phyloP scores from a whole-genome alignment of 2,113 vertebrate species.

The Oreamnos americanus region DNA sequence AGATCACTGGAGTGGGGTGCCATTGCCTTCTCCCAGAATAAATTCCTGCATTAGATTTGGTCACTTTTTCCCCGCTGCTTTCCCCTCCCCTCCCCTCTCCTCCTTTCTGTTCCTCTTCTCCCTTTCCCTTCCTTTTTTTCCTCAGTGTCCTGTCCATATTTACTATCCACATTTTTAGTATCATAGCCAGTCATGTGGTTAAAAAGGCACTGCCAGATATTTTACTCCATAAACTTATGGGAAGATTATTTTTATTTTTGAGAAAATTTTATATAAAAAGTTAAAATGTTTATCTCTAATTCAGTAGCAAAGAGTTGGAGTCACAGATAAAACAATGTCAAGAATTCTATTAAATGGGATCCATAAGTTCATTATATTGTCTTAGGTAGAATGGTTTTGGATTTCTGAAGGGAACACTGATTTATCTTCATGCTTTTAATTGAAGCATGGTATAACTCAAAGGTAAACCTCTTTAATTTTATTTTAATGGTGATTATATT shows the following conservation, averaged over 20 bases:
- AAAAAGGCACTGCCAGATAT: neutral
- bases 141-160: neutral
- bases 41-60: neutral
- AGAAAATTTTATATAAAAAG: conserved; percentile 5
- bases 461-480: neutral
- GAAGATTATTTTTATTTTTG: conserved; percentile 25
- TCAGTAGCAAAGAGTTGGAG: neutral
- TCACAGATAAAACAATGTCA: neutral
- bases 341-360: neutral
- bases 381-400: conserved; percentile 1
- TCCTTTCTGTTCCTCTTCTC: neutral
- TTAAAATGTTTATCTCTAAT: neutral
- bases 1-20: too few species aligned
- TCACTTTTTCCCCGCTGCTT: neutral
- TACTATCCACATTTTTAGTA: neutral
- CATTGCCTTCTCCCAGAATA: neutral
- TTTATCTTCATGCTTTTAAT: conserved; percentile 30
- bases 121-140: neutral
- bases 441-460: neutral
- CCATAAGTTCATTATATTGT: neutral
- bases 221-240: neutral
- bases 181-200: neutral
- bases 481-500: neutral
- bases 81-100: accelerated
- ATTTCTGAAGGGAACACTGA: neutral